phyloP scores from a whole-genome alignment of 2,113 vertebrate species.

The Donacobius atricapilla region DNA sequence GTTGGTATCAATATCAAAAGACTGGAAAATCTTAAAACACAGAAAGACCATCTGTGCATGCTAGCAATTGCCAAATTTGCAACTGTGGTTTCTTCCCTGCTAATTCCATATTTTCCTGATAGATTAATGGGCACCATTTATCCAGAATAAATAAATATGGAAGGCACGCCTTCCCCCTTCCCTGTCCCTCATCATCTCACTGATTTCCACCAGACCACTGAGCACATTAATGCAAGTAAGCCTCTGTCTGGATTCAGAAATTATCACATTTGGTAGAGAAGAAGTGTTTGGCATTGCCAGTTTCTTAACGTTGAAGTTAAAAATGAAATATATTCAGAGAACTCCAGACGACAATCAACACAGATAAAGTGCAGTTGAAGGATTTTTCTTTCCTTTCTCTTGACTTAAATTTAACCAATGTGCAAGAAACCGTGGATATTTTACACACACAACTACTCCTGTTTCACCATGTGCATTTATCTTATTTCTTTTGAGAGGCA shows the following conservation, averaged over 20 bases:
- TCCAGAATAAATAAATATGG: conserved; percentile 58
- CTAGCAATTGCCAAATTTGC: conserved; percentile 56
- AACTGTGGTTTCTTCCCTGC: conserved; percentile 59
- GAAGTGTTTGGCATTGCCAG: conserved; percentile 1
- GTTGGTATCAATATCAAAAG: conserved; percentile 71
- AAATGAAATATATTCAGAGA: conserved; percentile 6
- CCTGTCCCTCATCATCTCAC: conserved; percentile 13
- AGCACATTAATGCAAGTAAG: conserved; percentile 43
- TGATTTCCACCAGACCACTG: conserved; percentile 35
- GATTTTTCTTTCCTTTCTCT: conserved; percentile 13
- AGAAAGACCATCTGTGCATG: conserved; percentile 53
- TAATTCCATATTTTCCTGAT: conserved; percentile 66
- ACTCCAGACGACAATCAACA: conserved; percentile 8
- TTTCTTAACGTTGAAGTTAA: conserved; percentile 14
- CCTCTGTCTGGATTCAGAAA: conserved; percentile 32
- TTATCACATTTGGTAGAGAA: conserved; percentile 17
- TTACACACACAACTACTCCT: neutral
- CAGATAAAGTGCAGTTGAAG: conserved; percentile 33
- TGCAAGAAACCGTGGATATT: conserved; percentile 13
- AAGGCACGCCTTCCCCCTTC: conserved; percentile 2
- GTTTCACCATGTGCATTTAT: conserved; percentile 9
- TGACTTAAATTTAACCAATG: neutral
- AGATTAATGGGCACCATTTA: conserved; percentile 65
- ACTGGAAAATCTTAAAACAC: conserved; percentile 61
- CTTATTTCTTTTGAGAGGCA: conserved; percentile 51